Evolutionary conservation across 2,888 invertebrate genomes (phyloP).

Genomic region (Elmis aenea): DNA sequence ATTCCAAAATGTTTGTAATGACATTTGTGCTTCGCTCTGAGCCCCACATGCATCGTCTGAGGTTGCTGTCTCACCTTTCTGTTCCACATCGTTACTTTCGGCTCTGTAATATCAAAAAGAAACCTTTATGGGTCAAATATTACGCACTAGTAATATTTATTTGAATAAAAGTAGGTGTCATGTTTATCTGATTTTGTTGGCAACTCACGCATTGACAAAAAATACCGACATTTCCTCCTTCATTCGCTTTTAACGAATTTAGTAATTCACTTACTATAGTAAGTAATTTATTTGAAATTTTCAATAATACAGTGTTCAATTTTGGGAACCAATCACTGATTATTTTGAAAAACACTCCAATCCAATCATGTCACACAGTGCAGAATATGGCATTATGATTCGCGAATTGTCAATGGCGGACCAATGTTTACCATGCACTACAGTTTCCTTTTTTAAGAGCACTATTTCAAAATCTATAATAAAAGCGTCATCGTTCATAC

Average conservation of each 20-base stretch:
- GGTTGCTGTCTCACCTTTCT: conserved; percentile 30
- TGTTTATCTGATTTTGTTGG: no score
- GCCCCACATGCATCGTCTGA: conserved; percentile 44
- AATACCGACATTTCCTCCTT: conserved; percentile 59
- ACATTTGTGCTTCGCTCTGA: conserved; percentile 62
- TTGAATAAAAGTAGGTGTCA: no score
- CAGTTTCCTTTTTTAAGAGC: no score
- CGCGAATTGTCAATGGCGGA: no score
- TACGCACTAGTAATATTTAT: no score
- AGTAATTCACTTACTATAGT: no score
- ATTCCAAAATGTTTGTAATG: conserved; percentile 76
- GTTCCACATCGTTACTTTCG: conserved; percentile 36
- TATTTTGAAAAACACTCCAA: conserved; percentile 17
- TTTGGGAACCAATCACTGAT: conserved; percentile 13
- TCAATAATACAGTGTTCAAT: not conserved
- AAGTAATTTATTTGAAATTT: not conserved
- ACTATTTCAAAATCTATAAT: no score
- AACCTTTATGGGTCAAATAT: no score
- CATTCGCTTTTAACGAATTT: no score
- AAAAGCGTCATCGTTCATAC: no score
- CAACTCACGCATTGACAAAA: conserved; percentile 68
- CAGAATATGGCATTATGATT: not conserved
- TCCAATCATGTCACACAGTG: conserved; percentile 27
- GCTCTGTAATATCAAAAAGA: conserved; percentile 21
- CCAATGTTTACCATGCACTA: no score